Conservation (phyloP, 2,113 vertebrate species). For the Centrocercus urophasianus region DNA sequence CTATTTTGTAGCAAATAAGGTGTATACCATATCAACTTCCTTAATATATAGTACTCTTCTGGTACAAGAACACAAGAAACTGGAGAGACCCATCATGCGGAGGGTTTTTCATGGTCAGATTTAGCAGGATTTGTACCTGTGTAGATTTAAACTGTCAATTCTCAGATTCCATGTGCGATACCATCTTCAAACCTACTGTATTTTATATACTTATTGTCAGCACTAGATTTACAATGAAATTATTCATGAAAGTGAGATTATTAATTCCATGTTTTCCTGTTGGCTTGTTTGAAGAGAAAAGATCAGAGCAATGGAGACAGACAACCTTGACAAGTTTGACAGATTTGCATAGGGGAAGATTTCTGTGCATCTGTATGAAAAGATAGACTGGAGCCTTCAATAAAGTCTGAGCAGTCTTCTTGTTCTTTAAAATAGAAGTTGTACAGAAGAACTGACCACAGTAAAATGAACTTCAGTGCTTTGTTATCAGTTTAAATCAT, state of each 20-base stretch:
- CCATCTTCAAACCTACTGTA: background rate
- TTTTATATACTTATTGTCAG: background rate
- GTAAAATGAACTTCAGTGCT: background rate
- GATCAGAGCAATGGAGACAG: background rate
- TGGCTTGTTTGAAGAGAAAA: background rate
- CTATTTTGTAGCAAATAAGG: background rate
- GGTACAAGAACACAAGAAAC: background rate
- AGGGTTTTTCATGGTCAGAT: background rate
- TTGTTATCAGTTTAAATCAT: conserved; percentile 16
- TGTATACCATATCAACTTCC: background rate
- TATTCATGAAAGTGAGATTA: background rate
- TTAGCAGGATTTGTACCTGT: background rate
- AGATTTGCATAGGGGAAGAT: background rate
- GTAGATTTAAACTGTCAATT: background rate
- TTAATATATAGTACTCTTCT: background rate
- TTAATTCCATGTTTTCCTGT: background rate
- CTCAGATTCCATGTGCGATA: background rate
- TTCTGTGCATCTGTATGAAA: background rate
- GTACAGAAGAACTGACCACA: conserved; percentile 2
- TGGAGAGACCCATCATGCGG: fast-evolving
- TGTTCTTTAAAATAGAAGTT: background rate
- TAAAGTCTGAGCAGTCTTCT: conserved; percentile 19
- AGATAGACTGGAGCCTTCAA: background rate
- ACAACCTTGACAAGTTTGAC: background rate
- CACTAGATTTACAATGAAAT: background rate